These are phyloP conservation scores for Bucorvus abyssinicus DNA, from an alignment of 2,797 vertebrate species.

Conservation along the genomic window DNA sequence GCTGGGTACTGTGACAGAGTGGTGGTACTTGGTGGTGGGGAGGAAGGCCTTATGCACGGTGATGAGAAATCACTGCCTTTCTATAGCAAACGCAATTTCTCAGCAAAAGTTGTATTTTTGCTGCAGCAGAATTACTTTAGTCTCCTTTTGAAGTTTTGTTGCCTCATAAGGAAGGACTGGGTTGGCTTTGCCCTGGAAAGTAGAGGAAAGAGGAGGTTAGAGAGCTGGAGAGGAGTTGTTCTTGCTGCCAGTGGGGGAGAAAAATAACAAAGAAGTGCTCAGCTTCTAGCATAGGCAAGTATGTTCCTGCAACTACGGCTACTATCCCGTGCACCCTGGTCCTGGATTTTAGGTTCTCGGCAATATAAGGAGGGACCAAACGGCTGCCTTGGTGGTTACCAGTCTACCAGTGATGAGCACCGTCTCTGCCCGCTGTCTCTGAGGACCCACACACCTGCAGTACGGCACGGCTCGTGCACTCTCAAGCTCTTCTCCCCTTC, in stretches of 20 bases:
- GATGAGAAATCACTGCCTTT: background rate
- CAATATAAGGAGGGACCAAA: background rate
- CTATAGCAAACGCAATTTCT: background rate
- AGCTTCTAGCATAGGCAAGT: background rate
- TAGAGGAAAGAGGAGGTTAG: background rate
- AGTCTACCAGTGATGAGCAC: background rate
- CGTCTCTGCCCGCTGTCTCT: background rate
- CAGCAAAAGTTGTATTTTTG: background rate
- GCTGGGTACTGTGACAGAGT: background rate
- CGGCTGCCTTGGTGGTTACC: background rate
- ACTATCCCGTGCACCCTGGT: too few relatives aligned
- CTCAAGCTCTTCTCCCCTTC: background rate
- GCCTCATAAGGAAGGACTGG: background rate
- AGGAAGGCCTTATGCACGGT: background rate
- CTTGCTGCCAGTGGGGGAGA: background rate
- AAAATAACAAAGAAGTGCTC: background rate
- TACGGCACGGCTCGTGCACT: background rate
- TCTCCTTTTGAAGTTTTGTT: background rate
- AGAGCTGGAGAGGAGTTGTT: background rate
- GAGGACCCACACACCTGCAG: background rate
- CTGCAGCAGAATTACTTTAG: background rate
- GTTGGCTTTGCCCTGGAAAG: background rate
- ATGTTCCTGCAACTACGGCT: background rate
- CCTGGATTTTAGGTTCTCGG: background rate
- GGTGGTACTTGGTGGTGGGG: background rate